Percentiles rank a stretch among this genome's conserved stretches.
These are phyloP conservation scores for Neosilurus mollespiculum DNA, from an alignment of 2,797 vertebrate species.

Conservation along the genomic window DNA sequence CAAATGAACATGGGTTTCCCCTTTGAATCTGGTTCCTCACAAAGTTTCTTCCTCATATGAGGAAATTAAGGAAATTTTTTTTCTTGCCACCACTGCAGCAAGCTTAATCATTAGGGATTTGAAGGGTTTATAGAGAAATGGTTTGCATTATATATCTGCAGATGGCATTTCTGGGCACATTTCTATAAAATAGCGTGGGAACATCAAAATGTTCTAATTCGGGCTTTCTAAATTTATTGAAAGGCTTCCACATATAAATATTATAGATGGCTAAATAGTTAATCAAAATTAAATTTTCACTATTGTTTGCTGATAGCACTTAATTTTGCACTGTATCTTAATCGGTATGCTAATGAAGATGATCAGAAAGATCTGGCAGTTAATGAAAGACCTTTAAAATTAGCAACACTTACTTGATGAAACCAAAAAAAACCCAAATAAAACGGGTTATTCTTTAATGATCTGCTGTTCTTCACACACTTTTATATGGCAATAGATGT, in stretches of 20 bases:
- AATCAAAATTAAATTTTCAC: not conserved
- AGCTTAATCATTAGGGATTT: no score
- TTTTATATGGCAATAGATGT: not conserved
- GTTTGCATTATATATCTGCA: not conserved
- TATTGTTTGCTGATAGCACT: no score
- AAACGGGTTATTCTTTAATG: not conserved
- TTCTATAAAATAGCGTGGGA: not conserved
- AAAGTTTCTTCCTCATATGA: no score
- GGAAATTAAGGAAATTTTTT: no score
- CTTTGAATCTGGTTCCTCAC: no score
- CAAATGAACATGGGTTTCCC: no score
- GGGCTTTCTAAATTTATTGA: not conserved
- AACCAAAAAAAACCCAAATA: not conserved
- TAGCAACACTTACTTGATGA: not conserved
- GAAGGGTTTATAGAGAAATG: not conserved
- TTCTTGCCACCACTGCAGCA: no score
- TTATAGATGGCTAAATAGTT: not conserved
- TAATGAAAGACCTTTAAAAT: slow-evolving; percentile 1
- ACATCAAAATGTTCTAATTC: not conserved
- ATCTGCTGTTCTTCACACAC: not conserved
- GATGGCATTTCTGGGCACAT: not conserved
- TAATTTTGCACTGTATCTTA: no score
- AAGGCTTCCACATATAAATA: not conserved
- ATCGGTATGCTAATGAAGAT: not conserved
- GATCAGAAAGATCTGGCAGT: not conserved